A percentile compares a stretch with the other conserved stretches of the same genome.
These are phyloP conservation scores for Tricholauxania praeusta DNA, from an alignment of 2,888 invertebrate species.

Conservation along the genomic window DNA sequence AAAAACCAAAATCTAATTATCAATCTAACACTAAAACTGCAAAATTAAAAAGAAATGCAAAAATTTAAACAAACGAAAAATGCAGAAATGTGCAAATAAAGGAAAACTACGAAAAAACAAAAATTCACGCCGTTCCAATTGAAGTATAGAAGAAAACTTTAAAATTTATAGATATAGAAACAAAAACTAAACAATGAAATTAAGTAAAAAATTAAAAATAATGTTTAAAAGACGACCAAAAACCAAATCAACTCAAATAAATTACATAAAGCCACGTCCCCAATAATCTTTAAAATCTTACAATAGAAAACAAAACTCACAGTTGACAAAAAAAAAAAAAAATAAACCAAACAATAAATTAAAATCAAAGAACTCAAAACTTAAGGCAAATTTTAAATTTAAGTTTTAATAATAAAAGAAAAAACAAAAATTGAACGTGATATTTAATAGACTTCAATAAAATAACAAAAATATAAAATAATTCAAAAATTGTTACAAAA, in stretches of 20 bases:
- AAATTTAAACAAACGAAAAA: slow-evolving; percentile 22
- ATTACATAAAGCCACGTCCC: slow-evolving; percentile 4
- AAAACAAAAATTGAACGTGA: slow-evolving; percentile 30
- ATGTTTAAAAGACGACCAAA: slow-evolving; percentile 8
- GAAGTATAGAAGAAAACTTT: slow-evolving; percentile 19
- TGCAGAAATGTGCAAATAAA: neutral
- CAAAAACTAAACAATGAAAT: slow-evolving; percentile 5
- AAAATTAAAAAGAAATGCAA: slow-evolving; percentile 32
- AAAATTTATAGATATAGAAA: slow-evolving; percentile 15
- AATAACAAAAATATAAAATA: slow-evolving; percentile 44
- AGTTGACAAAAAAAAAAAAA: slow-evolving; percentile 9
- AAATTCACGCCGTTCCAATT: slow-evolving; percentile 26
- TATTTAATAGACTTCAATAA: slow-evolving; percentile 46
- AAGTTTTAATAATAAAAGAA: slow-evolving; percentile 43
- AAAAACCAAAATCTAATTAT: neutral
- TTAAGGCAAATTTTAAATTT: slow-evolving; percentile 20
- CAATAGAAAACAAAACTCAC: neutral
- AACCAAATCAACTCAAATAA: slow-evolving; percentile 1
- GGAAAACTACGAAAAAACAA: neutral
- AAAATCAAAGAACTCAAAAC: neutral
- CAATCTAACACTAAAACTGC: neutral
- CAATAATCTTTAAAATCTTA: neutral
- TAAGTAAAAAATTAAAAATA: neutral
- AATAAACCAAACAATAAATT: neutral
- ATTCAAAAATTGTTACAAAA: slow-evolving; percentile 33